Conservation (phyloP, 2,797 vertebrate species). For the Microcaecilia unicolor region DNA sequence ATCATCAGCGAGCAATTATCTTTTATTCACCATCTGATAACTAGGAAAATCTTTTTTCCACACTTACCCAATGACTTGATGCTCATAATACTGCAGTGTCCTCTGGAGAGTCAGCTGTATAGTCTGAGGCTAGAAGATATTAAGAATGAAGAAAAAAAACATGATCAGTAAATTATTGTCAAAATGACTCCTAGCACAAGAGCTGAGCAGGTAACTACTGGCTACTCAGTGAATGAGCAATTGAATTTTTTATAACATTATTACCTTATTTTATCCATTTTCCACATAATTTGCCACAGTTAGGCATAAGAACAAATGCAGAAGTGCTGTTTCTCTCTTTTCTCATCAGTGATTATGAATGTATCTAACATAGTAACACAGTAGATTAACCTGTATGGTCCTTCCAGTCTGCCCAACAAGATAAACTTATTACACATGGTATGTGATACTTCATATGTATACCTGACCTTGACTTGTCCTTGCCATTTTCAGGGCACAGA, state of each 20-base stretch:
- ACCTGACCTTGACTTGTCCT: too few relatives aligned
- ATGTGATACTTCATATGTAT: too few relatives aligned
- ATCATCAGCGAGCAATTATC: background rate
- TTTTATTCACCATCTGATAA: constrained; percentile 2
- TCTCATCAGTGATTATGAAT: too few relatives aligned
- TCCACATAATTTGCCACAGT: background rate
- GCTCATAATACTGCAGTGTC: constrained; percentile 82
- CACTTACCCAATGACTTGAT: constrained; percentile 83
- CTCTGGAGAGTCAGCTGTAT: constrained; percentile 88
- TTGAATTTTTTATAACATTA: constrained; percentile 18
- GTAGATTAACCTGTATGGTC: too few relatives aligned
- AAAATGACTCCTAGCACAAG: background rate
- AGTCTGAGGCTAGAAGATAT: constrained; percentile 74
- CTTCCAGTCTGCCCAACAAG: too few relatives aligned
- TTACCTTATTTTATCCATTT: constrained; percentile 11
- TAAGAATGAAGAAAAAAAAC: constrained; percentile 16
- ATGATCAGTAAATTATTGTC: constrained; percentile 23
- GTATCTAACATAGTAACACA: too few relatives aligned
- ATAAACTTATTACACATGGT: too few relatives aligned
- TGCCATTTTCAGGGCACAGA: too few relatives aligned
- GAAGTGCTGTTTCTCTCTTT: too few relatives aligned
- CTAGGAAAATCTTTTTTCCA: background rate
- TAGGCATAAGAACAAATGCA: constrained; percentile 12
- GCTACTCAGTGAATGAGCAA: background rate
- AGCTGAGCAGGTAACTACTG: constrained; percentile 9